Evolutionary conservation across 2,797 vertebrate species (phyloP).

Genomic region (Helostoma temminkii): DNA sequence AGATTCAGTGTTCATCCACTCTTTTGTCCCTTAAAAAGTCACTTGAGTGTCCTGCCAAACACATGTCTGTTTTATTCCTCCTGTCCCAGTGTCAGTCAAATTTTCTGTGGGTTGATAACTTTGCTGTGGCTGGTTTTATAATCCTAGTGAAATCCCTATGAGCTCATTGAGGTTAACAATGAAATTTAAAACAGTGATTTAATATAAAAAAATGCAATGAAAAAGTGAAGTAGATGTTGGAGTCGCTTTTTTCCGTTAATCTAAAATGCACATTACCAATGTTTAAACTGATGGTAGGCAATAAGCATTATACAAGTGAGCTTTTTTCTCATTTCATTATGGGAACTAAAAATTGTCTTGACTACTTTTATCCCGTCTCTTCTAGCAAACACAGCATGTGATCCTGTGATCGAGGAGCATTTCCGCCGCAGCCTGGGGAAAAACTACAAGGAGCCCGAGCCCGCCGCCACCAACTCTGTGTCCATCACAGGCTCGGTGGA

Average conservation of each 20-base stretch:
- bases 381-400: slow-evolving; percentile 88
- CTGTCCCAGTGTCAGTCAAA: slow-evolving; percentile 40
- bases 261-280: slow-evolving; percentile 42
- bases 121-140: slow-evolving; percentile 59
- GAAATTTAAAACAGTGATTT: slow-evolving; percentile 59
- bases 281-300: slow-evolving; percentile 39
- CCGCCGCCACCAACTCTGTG: slow-evolving; percentile 93
- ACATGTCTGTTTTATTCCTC: slow-evolving; percentile 31
- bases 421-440: slow-evolving; percentile 98
- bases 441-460: slow-evolving; percentile 98
- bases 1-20: slow-evolving; percentile 18
- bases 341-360: slow-evolving; percentile 8
- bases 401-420: slow-evolving; percentile 98
- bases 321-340: slow-evolving; percentile 36
- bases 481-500: slow-evolving; percentile 98
- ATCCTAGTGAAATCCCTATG: slow-evolving; percentile 54
- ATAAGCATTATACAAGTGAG: slow-evolving; percentile 36
- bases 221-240: slow-evolving; percentile 44
- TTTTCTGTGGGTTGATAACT: slow-evolving; percentile 63
- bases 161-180: slow-evolving; percentile 73
- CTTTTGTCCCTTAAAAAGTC: slow-evolving; percentile 24
- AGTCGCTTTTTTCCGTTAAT: slow-evolving; percentile 47
- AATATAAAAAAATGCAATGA: slow-evolving; percentile 39
- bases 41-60: slow-evolving; percentile 17
- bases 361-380: accelerated